Conservation (phyloP, 2,113 vertebrate genomes). For the Numenius arquata region DNA sequence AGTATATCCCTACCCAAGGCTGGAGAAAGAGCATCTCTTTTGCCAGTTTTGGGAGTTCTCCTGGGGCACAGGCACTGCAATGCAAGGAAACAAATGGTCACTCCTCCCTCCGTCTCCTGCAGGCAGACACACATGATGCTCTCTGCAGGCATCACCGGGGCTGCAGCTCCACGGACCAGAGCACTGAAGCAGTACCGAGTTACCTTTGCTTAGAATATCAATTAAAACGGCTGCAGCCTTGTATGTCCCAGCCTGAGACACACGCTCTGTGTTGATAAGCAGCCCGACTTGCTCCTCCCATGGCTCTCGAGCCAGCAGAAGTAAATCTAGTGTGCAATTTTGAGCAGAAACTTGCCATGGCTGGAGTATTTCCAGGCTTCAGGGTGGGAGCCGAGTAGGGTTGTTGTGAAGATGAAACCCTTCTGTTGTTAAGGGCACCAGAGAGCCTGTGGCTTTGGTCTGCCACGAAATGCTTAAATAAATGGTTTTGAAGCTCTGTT, state of each 20-base stretch:
- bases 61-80: neutral
- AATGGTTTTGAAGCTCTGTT: neutral
- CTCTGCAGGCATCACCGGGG: neutral
- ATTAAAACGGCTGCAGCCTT: neutral
- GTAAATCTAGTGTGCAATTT: neutral
- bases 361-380: neutral
- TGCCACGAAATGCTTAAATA: neutral
- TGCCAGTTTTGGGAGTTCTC: neutral
- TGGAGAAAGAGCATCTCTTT: neutral
- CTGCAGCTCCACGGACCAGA: neutral
- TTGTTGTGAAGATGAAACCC: neutral
- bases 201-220: neutral
- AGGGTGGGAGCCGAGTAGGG: neutral
- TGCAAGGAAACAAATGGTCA: rapidly evolving
- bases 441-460: neutral
- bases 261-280: neutral
- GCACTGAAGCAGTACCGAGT: neutral
- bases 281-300: neutral
- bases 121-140: rapidly evolving
- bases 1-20: neutral
- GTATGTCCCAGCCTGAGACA: neutral
- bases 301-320: neutral
- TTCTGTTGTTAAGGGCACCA: neutral
- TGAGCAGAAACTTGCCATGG: neutral
- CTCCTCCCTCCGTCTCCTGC: neutral